Evolutionary conservation across 2,888 invertebrate species (phyloP).

Genomic region (Stomorhina lunata): DNA sequence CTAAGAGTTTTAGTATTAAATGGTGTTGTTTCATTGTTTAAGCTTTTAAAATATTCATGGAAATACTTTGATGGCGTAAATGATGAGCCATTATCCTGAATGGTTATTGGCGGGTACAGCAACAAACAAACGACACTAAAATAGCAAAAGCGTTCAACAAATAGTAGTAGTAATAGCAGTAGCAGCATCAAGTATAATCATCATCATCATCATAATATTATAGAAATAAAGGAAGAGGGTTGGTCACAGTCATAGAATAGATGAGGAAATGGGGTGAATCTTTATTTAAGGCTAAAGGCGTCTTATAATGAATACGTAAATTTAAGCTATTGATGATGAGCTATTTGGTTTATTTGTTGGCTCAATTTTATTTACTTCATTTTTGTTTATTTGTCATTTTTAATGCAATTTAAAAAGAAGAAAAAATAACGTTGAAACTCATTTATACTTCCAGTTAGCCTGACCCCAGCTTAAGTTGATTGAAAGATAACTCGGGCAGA

Average conservation of each 20-base stretch:
- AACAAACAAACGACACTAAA: slow-evolving; percentile 14
- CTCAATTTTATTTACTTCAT: neutral
- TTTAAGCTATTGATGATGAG: slow-evolving; percentile 39
- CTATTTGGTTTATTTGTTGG: neutral
- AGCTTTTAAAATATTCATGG: slow-evolving; percentile 69
- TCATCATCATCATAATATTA: slow-evolving; percentile 3
- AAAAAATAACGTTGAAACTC: neutral
- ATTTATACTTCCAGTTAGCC: neutral
- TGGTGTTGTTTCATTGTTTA: slow-evolving; percentile 48
- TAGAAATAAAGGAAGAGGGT: slow-evolving; percentile 10
- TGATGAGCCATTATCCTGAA: slow-evolving; percentile 66
- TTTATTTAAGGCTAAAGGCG: slow-evolving; percentile 43
- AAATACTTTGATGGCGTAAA: slow-evolving; percentile 68
- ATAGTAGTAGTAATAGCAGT: neutral
- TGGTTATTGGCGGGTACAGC: slow-evolving; percentile 57
- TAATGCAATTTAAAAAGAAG: slow-evolving; percentile 2
- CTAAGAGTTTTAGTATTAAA: slow-evolving; percentile 3
- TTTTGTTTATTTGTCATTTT: neutral
- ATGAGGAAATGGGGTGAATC: neutral
- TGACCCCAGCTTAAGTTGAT: slow-evolving; percentile 71
- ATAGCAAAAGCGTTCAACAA: neutral
- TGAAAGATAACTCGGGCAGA: slow-evolving; percentile 73
- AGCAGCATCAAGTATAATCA: slow-evolving; percentile 12
- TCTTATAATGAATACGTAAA: slow-evolving; percentile 54
- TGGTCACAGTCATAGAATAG: neutral